Percentiles rank a stretch among this genome's conserved stretches.
Conservation (phyloP, 2,888 invertebrate genomes). For the Scaptomyza caliginosa region DNA sequence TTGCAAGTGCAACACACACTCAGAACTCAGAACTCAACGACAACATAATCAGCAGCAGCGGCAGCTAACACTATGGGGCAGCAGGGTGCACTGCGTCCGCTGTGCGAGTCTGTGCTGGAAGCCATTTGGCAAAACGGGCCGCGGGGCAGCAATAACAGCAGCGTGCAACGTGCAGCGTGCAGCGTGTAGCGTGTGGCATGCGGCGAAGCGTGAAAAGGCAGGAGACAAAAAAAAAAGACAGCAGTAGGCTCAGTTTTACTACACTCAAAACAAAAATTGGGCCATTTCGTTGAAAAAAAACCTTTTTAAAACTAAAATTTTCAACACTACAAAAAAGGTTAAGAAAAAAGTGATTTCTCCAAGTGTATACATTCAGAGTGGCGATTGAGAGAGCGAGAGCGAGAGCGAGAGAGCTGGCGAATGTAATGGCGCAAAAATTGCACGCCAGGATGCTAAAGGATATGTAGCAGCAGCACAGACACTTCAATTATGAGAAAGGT, state of each 20-base stretch:
- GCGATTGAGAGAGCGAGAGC: not conserved
- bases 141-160: slow-evolving; percentile 16
- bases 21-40: slow-evolving; percentile 37
- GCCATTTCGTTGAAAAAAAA: too few species aligned
- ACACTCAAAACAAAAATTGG: not conserved
- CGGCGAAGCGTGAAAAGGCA: slow-evolving; percentile 67
- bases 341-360: too few species aligned
- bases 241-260: not conserved
- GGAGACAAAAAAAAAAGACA: slow-evolving; percentile 10
- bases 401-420: slow-evolving; percentile 3
- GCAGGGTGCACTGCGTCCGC: slow-evolving; percentile 61
- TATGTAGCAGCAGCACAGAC: slow-evolving; percentile 51
- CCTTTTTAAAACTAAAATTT: too few species aligned
- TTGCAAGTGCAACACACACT: slow-evolving; percentile 56
- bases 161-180: slow-evolving; percentile 5
- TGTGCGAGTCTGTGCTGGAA: slow-evolving; percentile 56
- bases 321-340: too few species aligned
- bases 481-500: slow-evolving; percentile 81
- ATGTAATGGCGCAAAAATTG: slow-evolving; percentile 73
- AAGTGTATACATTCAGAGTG: not conserved
- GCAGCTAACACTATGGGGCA: slow-evolving; percentile 31
- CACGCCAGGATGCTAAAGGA: slow-evolving; percentile 59
- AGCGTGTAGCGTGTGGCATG: slow-evolving; percentile 24
- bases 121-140: slow-evolving; percentile 40
- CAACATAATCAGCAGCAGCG: slow-evolving; percentile 65